These are phyloP conservation scores for Zaprionus taronus DNA, from an alignment of 1,140 invertebrate species.

Conservation along the genomic window DNA sequence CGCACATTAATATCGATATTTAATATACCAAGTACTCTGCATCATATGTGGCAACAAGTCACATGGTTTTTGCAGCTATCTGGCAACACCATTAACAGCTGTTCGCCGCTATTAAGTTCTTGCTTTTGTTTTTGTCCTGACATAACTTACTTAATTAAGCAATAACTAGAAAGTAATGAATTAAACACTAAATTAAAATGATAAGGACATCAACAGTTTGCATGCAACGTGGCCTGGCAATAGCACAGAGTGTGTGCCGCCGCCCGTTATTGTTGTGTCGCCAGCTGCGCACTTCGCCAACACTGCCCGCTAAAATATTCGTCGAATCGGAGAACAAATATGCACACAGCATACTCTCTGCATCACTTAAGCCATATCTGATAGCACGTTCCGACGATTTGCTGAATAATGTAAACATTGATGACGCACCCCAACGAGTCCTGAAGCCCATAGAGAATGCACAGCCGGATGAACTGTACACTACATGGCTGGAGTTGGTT, in stretches of 20 bases:
- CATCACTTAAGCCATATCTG: conserved; percentile 73
- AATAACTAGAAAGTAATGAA: conserved; percentile 15
- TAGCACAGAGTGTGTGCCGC: background rate
- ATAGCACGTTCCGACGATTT: conserved; percentile 40
- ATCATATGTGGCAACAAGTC: background rate
- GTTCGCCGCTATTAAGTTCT: background rate
- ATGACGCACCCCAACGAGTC: conserved; percentile 11
- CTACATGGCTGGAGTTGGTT: conserved; percentile 80
- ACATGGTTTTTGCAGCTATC: conserved; percentile 7
- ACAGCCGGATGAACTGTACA: conserved; percentile 63
- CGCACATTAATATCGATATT: background rate
- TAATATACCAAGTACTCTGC: background rate
- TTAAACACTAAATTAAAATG: conserved; percentile 22
- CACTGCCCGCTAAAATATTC: conserved; percentile 42
- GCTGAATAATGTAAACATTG: background rate
- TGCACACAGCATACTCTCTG: conserved; percentile 72
- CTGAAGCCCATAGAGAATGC: background rate
- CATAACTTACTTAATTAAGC: conserved; percentile 14
- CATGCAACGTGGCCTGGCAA: conserved; percentile 1
- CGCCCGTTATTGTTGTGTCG: conserved; percentile 4
- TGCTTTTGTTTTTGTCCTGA: conserved; percentile 19
- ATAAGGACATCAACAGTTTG: conserved; percentile 10
- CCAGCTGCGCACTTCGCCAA: conserved; percentile 16
- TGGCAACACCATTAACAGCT: conserved; percentile 28
- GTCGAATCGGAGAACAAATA: conserved; percentile 76